Evolutionary conservation across 2,797 vertebrate genomes (phyloP), one percentile per base, ranked within the genome.

Genomic region (Sylvilagus floridanus): DNA sequence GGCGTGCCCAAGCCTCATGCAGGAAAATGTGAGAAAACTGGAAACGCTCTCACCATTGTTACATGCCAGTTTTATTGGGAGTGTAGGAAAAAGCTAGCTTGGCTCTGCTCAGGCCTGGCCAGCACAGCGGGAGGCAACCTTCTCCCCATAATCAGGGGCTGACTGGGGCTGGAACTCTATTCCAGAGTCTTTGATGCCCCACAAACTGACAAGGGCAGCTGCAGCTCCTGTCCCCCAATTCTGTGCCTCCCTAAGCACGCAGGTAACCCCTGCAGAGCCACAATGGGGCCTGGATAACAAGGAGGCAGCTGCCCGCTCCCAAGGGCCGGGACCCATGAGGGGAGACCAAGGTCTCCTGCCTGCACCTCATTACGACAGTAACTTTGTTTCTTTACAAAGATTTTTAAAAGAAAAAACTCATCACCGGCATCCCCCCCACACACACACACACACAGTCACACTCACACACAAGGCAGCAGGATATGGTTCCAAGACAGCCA

Each of bases 401-500:
- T 65, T 90, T 86, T 30, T 26, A 91, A 93, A 93, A 95, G 37
- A 84, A 79, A 77, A 84, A 32, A 22, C 42, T 47, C 42, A 47
- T 9, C 42, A 47, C 42, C 42, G 8, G 42, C 42, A 47, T 47
- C 8, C 42, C 42, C 42, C 7, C 54, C 54, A 17, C 54, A 28
- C 84, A 47, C 66, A 28, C 84, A 47, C 66, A 78, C 69, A 62
- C 81, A 30, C 60, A 60, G 69, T 32, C 79, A 65, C 88, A 37
- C 65, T 75, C 72, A 54, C 78, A 73, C 30, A 13, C 6, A 63
- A 2, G 13, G 60, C 92, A 93, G 97, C 96, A 97, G 97, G 97
- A 97, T 97, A 96, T 84, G 95, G 87, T 95, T 94, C 96, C 91
- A 96, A 95, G 96, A 95, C 90, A 96, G 90, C 62, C 96, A 97